A percentile compares a stretch with the other conserved stretches of the same genome.
These are phyloP conservation scores for Dicaeum eximium DNA, from an alignment of 2,113 vertebrate species.

Conservation along the genomic window DNA sequence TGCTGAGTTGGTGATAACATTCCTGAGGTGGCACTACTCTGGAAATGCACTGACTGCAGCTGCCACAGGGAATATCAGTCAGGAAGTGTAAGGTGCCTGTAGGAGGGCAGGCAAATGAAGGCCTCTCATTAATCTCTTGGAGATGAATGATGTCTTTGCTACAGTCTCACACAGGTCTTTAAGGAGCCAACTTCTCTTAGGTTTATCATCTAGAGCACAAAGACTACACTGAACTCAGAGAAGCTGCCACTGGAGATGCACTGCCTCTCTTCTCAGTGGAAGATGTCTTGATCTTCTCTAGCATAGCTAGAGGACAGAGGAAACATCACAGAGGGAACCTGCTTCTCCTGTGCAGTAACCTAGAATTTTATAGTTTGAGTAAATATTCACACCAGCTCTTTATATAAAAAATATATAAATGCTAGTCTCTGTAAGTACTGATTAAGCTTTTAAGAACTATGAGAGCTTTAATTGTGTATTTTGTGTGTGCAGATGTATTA, in stretches of 20 bases:
- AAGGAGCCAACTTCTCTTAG: not conserved
- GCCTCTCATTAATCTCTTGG: not conserved
- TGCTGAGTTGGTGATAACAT: not conserved
- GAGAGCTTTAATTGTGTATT: not conserved
- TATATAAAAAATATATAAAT: not conserved
- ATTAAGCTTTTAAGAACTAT: not conserved
- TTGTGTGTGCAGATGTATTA: not conserved
- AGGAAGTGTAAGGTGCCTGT: not conserved
- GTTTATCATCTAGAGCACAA: not conserved
- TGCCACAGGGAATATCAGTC: not conserved
- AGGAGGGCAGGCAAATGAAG: conserved; percentile 1
- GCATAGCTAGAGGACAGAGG: not conserved
- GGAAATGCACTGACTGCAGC: not conserved
- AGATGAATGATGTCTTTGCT: not conserved
- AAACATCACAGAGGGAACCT: not conserved
- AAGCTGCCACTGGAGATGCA: not conserved
- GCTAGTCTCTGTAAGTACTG: not conserved
- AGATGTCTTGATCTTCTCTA: not conserved
- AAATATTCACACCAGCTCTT: not conserved
- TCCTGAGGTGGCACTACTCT: not conserved
- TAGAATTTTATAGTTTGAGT: not conserved
- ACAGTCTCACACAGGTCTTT: not conserved
- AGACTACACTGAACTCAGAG: not conserved
- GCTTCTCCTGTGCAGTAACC: not conserved
- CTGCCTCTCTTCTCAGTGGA: not conserved